Conservation (phyloP, 2,113 vertebrate species). For the Ptychochromis oligacanthus region DNA sequence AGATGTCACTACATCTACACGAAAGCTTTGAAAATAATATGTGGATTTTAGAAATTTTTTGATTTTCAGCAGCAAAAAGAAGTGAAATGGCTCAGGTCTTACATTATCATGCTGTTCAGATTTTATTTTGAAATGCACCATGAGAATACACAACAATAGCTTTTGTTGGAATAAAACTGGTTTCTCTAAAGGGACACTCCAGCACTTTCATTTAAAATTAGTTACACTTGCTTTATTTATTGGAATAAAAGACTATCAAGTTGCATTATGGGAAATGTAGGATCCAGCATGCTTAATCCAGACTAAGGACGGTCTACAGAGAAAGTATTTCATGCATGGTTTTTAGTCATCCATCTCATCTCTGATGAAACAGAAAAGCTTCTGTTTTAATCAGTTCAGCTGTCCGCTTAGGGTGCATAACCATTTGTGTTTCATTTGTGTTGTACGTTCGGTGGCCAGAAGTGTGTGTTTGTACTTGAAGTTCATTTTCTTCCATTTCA, state of each 20-base stretch:
- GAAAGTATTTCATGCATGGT: background rate
- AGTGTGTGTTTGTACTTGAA: background rate
- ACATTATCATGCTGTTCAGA: background rate
- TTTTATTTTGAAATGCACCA: background rate
- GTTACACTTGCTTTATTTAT: background rate
- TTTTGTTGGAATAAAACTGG: background rate
- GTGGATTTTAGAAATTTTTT: background rate
- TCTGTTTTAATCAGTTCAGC: background rate
- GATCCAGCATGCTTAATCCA: background rate
- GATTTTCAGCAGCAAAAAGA: background rate
- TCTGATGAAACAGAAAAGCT: background rate
- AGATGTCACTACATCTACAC: background rate
- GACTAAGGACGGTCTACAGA: background rate
- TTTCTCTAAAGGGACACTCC: background rate
- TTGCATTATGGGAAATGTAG: constrained; percentile 1
- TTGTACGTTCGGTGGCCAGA: background rate
- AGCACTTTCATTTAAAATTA: background rate
- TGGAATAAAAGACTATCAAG: background rate
- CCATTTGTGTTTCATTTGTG: background rate
- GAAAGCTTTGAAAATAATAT: background rate
- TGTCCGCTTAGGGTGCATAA: background rate
- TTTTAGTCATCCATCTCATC: background rate
- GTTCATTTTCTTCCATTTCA: constrained; percentile 3
- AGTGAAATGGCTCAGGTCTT: background rate
- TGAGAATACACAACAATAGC: constrained; percentile 4